Percentiles rank a stretch among this genome's conserved stretches.
phyloP scores from a whole-genome alignment of 1,140 invertebrate species.

The Venturia canescens region DNA sequence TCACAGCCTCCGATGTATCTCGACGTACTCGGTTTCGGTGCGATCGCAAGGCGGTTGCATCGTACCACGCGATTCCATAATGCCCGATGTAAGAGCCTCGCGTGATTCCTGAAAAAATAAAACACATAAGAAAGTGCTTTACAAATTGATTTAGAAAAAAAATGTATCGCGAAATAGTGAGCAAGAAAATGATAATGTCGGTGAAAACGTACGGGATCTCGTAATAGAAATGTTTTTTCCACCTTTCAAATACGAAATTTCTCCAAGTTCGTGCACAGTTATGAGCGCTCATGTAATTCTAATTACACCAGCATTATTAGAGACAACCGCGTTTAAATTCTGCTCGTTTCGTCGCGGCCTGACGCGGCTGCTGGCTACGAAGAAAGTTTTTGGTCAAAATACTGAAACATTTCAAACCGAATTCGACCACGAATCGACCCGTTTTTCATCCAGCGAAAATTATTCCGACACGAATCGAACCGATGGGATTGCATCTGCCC shows the following conservation, averaged over 20 bases:
- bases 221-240: neutral
- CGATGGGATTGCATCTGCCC: too few relatives aligned
- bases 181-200: neutral
- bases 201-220: neutral
- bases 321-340: constrained; percentile 11
- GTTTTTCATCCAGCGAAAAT: too few relatives aligned
- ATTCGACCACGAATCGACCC: too few relatives aligned
- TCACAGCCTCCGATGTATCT: constrained; percentile 63
- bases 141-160: neutral
- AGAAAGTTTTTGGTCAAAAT: too few relatives aligned
- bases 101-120: constrained; percentile 71
- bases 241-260: neutral
- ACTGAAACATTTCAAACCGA: too few relatives aligned
- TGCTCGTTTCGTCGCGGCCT: neutral
- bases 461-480: too few relatives aligned
- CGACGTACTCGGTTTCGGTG: constrained; percentile 74
- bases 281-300: neutral
- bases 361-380: too few relatives aligned
- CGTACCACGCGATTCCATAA: constrained; percentile 79
- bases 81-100: constrained; percentile 77
- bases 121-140: neutral
- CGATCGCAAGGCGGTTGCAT: constrained; percentile 70
- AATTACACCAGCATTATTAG: constrained; percentile 2
- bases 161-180: neutral
- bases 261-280: neutral